A percentile compares a stretch with the other conserved stretches of the same genome.
Conservation (phyloP, 2,888 invertebrate species). For the Tetropium fuscum region DNA sequence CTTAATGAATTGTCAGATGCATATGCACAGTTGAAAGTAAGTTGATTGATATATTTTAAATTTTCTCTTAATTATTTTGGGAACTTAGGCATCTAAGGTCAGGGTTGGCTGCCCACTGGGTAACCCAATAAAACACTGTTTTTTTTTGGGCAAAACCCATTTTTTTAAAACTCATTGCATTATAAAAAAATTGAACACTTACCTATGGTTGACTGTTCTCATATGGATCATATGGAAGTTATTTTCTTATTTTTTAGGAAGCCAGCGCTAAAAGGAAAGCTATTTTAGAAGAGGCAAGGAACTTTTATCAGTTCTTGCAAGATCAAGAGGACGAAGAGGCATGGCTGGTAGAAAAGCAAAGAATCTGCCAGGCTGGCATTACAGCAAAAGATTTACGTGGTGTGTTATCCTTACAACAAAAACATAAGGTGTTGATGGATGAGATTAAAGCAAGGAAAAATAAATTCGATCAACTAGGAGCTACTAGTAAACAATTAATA, state of each 20-base stretch:
- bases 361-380: constrained; percentile 92
- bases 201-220: no score
- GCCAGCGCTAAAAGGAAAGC: constrained; percentile 83
- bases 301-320: constrained; percentile 95
- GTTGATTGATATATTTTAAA: constrained; percentile 43
- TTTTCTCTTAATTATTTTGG: no score
- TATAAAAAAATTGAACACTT: no score
- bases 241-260: constrained; percentile 66
- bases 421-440: constrained; percentile 90
- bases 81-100: no score
- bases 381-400: constrained; percentile 94
- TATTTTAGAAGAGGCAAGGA: constrained; percentile 90
- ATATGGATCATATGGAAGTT: neutral
- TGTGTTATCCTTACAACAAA: constrained; percentile 89
- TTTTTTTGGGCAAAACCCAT: no score
- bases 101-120: no score
- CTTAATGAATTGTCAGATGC: constrained; percentile 82
- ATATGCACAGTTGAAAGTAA: constrained; percentile 74
- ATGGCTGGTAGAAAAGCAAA: constrained; percentile 95
- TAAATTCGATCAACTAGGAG: constrained; percentile 80
- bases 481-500: constrained; percentile 72
- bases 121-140: no score
- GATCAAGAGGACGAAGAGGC: constrained; percentile 98
- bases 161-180: no score
- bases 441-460: constrained; percentile 86